A percentile compares a stretch with the other conserved stretches of the same genome.
These are phyloP conservation scores for Drosophila suboccidentalis DNA, from an alignment of 2,888 invertebrate genomes.

Conservation along the genomic window DNA sequence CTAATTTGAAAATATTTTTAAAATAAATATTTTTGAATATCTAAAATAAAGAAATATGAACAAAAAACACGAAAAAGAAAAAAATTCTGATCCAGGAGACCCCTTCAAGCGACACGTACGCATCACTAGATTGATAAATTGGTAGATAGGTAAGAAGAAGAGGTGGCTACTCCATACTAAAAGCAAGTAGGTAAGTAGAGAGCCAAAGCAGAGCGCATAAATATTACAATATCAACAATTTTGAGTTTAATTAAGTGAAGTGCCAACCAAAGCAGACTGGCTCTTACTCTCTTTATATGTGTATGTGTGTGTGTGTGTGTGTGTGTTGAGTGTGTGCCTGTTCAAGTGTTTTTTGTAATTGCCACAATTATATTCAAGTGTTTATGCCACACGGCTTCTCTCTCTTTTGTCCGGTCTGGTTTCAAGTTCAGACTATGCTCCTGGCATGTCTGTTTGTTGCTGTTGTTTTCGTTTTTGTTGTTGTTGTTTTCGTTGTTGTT, in stretches of 20 bases:
- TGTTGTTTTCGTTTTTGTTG: neutral
- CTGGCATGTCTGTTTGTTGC: slow-evolving; percentile 24
- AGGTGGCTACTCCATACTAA: neutral
- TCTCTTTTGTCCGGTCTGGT: slow-evolving; percentile 16
- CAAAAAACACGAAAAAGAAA: no score
- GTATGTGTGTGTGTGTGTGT: neutral
- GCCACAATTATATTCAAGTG: slow-evolving; percentile 70
- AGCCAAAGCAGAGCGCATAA: slow-evolving; percentile 36
- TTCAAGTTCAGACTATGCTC: slow-evolving; percentile 14
- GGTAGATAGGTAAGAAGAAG: slow-evolving; percentile 1
- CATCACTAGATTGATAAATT: slow-evolving; percentile 4
- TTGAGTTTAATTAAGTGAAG: slow-evolving; percentile 70
- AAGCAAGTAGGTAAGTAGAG: slow-evolving; percentile 8
- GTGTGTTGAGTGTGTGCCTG: slow-evolving; percentile 12
- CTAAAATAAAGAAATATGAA: no score
- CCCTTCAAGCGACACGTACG: neutral
- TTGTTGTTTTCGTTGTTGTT: neutral
- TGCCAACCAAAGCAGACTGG: slow-evolving; percentile 31
- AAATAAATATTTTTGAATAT: no score
- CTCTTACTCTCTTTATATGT: neutral
- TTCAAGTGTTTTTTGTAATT: slow-evolving; percentile 58
- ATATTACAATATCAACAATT: slow-evolving; percentile 63
- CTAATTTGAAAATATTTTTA: no score
- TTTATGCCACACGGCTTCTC: slow-evolving; percentile 41
- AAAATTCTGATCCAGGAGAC: no score